Evolutionary conservation across 1,140 invertebrate genomes (phyloP), one percentile per base, ranked within the genome.

Genomic region (Agraylea sexmaculata): DNA sequence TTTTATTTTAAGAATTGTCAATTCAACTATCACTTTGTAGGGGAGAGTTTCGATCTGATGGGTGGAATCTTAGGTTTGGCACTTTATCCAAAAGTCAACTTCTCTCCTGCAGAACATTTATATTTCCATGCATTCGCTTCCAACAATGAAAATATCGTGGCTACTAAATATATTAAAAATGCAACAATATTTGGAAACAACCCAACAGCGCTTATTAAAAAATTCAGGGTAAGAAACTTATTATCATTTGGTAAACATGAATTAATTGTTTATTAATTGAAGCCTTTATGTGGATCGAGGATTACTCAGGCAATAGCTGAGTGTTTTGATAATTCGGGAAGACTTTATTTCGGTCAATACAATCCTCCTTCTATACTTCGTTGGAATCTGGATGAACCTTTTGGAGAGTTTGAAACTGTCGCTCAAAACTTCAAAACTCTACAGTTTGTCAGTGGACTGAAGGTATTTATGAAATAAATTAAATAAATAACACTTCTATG

Each of bases 41-140:
- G 29, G 16, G 4, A 30, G 16, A 30, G 29, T 16, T 72, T 71
- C 23, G 64, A 70, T 36, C 46, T 71, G 2, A 71, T 70, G 67
- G 70, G 70, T 20, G 70, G 70, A 0, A 47, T 71, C 30, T 45
- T 71, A 2, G 68, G 63, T 4, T 38, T 71, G 3, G 62, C 70
- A 0, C 40, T 72, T 5, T 51, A 67, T 8, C 57, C 55, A 4
- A n/a, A 30, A 30, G 12, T 11, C 16, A 13, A 3, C 29, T n/a
- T n/a, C n/a, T n/a, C n/a, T n/a, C n/a, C n/a, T n/a, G n/a, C n/a
- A n/a, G n/a, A n/a, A n/a, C n/a, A n/a, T 10, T 53, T 77, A 0
- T 76, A 66, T 46, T 77, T 73, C 51, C 75, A 77, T 46, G 66
- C 71, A n/a, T 56, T 77, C 40, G 69, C 72, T 0, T 73, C 72